Evolutionary conservation across 2,797 vertebrate species (phyloP).

Genomic region (Scyliorhinus canicula): DNA sequence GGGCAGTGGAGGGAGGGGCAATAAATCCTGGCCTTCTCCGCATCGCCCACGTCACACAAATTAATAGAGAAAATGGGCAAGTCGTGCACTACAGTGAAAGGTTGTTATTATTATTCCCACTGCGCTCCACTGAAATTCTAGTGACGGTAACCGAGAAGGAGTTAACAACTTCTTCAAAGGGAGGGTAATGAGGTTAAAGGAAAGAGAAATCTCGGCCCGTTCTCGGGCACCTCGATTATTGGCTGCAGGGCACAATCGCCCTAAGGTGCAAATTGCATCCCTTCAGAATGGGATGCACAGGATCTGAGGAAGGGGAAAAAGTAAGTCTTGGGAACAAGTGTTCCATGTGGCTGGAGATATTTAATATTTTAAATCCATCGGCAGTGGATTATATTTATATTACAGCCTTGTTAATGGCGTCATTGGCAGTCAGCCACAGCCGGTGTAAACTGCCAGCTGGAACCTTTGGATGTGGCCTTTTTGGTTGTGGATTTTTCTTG

Average conservation of each 20-base stretch:
- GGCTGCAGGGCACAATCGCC: background rate
- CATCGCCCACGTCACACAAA: background rate
- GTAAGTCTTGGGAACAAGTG: background rate
- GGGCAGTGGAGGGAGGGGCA: background rate
- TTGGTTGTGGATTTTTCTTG: background rate
- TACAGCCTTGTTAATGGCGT: slow-evolving; percentile 20
- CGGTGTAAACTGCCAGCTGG: background rate
- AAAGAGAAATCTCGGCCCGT: background rate
- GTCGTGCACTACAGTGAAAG: background rate
- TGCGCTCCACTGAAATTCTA: background rate
- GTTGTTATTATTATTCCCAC: background rate
- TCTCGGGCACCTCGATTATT: background rate
- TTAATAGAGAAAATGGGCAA: background rate
- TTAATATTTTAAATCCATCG: background rate
- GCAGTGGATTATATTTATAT: slow-evolving; percentile 22
- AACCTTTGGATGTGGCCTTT: background rate
- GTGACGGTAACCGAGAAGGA: background rate
- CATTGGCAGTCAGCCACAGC: background rate
- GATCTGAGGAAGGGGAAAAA: background rate
- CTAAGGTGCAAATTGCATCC: background rate
- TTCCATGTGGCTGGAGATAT: background rate
- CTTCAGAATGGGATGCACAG: background rate
- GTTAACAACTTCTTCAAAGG: background rate
- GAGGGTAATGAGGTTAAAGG: background rate
- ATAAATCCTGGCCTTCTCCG: background rate